Percentiles rank a stretch among this genome's conserved stretches.
phyloP scores from a whole-genome alignment of 2,888 invertebrate genomes.

The Orthosia incerta region DNA sequence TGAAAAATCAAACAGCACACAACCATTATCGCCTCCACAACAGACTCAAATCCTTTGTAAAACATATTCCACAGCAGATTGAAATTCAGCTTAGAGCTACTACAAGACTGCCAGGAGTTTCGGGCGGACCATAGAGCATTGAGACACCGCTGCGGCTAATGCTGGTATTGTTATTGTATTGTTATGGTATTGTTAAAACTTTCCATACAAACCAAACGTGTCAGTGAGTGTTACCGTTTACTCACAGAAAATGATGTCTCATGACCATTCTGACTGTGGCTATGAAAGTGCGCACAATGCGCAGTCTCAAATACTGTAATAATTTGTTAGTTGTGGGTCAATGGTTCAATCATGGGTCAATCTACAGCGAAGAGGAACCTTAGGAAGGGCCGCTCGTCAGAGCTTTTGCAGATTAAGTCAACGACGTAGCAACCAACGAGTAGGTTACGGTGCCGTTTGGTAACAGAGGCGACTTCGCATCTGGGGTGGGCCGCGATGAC shows the following conservation, averaged over 20 bases:
- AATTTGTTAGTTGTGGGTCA: no score
- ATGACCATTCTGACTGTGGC: not conserved
- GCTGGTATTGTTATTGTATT: no score
- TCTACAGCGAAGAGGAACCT: no score
- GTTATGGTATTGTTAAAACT: not conserved
- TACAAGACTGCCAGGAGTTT: slow-evolving; percentile 63
- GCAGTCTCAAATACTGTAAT: no score
- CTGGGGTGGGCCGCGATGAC: no score
- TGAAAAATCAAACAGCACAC: not conserved
- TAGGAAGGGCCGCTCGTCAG: no score
- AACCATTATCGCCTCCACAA: slow-evolving; percentile 25
- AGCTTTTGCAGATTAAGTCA: no score
- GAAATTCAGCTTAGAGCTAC: slow-evolving; percentile 70
- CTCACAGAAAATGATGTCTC: not conserved
- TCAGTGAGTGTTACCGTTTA: no score
- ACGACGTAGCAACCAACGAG: no score
- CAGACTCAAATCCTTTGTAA: slow-evolving; percentile 50
- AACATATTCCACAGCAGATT: slow-evolving; percentile 64
- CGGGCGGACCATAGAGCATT: slow-evolving; percentile 55
- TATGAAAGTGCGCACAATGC: not conserved
- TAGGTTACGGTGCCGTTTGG: no score
- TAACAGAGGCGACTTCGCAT: no score
- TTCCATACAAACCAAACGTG: not conserved
- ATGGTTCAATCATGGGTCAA: no score
- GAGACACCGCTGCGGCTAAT: not conserved